Percentiles rank a stretch among this genome's conserved stretches.
Conservation (phyloP, 2,113 vertebrate species). For the Natator depressus region DNA sequence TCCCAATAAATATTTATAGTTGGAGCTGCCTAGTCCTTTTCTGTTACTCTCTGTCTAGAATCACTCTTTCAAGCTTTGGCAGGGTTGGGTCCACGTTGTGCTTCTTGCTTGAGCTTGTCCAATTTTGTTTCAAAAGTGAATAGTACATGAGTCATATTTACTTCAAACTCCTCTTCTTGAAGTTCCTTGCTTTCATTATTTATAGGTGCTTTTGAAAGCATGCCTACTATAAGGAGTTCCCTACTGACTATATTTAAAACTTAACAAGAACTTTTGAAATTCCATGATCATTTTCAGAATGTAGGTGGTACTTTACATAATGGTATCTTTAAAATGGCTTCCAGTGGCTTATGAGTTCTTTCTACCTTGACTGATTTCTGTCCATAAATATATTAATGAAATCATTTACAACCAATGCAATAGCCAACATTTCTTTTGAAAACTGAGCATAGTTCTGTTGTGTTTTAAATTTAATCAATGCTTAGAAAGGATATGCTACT, state of each 20-base stretch:
- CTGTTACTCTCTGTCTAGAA: background rate
- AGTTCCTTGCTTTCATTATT: background rate
- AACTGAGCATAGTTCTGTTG: background rate
- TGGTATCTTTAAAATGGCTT: conserved; percentile 11
- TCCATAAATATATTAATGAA: background rate
- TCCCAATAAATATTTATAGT: conserved; percentile 9
- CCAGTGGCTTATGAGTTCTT: background rate
- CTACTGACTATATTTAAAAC: background rate
- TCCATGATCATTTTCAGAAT: conserved; percentile 36
- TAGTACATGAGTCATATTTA: conserved; percentile 12
- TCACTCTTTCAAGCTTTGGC: background rate
- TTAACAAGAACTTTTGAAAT: conserved; percentile 39
- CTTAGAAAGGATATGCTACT: background rate
- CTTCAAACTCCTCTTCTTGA: conserved; percentile 13
- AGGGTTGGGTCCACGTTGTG: conserved; percentile 14
- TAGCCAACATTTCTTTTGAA: background rate
- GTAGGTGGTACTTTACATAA: conserved; percentile 27
- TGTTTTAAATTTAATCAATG: background rate
- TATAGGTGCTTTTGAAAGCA: background rate
- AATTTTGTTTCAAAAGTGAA: background rate
- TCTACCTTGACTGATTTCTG: conserved; percentile 12
- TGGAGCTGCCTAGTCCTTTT: background rate
- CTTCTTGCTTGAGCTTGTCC: background rate
- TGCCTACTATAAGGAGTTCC: background rate
- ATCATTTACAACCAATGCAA: background rate